Evolutionary conservation across 2,888 invertebrate species (phyloP).

Genomic region (Cosmia trapezina): DNA sequence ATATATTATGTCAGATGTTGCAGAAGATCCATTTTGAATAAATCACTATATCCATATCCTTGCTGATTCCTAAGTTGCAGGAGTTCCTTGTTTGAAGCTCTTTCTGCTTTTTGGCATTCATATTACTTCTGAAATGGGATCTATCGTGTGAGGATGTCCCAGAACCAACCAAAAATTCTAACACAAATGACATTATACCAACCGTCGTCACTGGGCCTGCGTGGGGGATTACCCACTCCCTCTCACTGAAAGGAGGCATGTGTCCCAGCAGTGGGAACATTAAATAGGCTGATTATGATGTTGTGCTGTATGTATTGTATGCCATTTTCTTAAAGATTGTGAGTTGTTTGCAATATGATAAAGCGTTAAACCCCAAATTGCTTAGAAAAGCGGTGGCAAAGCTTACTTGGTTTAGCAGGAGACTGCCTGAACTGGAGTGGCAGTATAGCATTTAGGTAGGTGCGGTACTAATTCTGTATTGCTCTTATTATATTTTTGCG

Average conservation of each 20-base stretch:
- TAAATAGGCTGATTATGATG: too few species aligned
- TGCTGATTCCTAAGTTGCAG: not conserved
- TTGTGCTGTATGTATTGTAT: too few species aligned
- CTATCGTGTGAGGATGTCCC: not conserved
- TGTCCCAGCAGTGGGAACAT: too few species aligned
- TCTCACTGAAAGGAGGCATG: too few species aligned
- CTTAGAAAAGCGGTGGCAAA: not conserved
- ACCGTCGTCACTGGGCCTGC: too few species aligned
- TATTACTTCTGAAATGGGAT: not conserved
- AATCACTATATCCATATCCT: not conserved
- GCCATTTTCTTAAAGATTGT: not conserved
- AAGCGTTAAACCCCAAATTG: not conserved
- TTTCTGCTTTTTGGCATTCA: not conserved
- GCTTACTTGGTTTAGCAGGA: not conserved
- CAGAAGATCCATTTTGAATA: conserved; percentile 25
- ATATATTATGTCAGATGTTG: not conserved
- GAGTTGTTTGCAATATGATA: not conserved
- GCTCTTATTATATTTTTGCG: not conserved
- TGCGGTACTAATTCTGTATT: not conserved
- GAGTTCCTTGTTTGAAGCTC: not conserved
- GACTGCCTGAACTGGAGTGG: not conserved
- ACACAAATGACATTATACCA: too few species aligned
- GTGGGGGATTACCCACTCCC: too few species aligned
- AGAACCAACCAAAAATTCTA: too few species aligned
- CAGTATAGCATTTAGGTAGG: not conserved